Evolutionary conservation across 1,140 invertebrate species (phyloP).

Genomic region (Plodia interpunctella): DNA sequence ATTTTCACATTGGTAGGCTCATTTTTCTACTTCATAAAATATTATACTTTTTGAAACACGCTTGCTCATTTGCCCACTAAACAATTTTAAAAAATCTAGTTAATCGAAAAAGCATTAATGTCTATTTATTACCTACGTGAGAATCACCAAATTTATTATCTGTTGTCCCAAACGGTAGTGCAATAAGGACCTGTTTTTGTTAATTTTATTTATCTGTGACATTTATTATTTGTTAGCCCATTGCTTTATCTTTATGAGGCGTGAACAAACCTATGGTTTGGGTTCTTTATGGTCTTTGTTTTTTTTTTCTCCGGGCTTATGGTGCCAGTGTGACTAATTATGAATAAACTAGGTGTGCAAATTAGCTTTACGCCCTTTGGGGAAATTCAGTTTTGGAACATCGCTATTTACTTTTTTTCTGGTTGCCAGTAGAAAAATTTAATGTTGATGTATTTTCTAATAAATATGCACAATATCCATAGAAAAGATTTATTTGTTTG

Average conservation of each 20-base stretch:
- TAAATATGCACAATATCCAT: no score
- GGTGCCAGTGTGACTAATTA: neutral
- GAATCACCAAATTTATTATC: neutral
- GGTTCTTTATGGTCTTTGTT: neutral
- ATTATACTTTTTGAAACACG: no score
- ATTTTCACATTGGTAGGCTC: no score
- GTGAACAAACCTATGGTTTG: conserved; percentile 3
- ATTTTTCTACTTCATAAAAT: no score
- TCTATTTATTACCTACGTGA: neutral
- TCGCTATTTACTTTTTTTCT: no score
- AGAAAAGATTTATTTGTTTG: no score
- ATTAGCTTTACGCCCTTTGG: neutral
- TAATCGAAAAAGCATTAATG: no score
- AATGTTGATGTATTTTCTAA: neutral
- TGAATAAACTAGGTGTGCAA: conserved; percentile 5
- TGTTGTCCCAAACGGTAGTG: neutral
- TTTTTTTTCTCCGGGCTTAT: neutral
- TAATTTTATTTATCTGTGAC: conserved; percentile 7
- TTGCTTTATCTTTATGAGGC: conserved; percentile 1
- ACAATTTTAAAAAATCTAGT: no score
- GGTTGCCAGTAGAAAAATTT: neutral
- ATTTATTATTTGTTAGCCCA: conserved; percentile 6
- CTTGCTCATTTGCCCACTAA: neutral
- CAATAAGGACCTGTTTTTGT: neutral
- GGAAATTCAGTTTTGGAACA: neutral